Conservation (phyloP, 2,888 invertebrate species). For the Aplocera efformata region DNA sequence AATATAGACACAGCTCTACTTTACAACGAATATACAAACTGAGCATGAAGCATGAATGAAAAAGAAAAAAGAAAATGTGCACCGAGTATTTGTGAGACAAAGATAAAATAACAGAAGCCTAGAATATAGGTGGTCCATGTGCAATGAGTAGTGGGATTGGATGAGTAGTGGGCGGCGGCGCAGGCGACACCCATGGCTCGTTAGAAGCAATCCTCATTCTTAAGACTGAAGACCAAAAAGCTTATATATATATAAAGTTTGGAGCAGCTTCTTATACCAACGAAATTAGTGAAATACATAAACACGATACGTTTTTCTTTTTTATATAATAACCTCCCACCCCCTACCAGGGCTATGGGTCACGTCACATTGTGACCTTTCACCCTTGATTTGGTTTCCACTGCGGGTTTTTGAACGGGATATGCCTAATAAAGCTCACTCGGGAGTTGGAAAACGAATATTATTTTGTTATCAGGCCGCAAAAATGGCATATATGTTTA, state of each 20-base stretch:
- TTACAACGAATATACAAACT: slow-evolving; percentile 57
- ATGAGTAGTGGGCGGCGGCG: slow-evolving; percentile 52
- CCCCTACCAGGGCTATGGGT: slow-evolving; percentile 80
- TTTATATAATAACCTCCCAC: slow-evolving; percentile 53
- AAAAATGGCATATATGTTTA: slow-evolving; percentile 26
- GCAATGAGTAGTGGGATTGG: slow-evolving; percentile 54
- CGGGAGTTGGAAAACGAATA: slow-evolving; percentile 60
- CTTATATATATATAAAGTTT: slow-evolving; percentile 57
- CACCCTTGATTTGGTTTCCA: slow-evolving; percentile 92
- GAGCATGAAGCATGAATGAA: slow-evolving; percentile 62
- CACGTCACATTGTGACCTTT: slow-evolving; percentile 87
- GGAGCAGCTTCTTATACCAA: slow-evolving; percentile 48
- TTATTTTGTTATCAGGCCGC: slow-evolving; percentile 33
- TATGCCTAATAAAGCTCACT: slow-evolving; percentile 60
- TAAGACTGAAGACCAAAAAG: slow-evolving; percentile 62
- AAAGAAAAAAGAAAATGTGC: slow-evolving; percentile 52
- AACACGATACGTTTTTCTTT: slow-evolving; percentile 48
- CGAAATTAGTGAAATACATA: slow-evolving; percentile 42
- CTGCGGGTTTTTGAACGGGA: slow-evolving; percentile 82
- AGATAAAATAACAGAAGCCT: no score
- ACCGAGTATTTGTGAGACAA: slow-evolving; percentile 54
- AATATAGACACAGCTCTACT: slow-evolving; percentile 56
- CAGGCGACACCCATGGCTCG: slow-evolving; percentile 79
- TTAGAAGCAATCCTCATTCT: slow-evolving; percentile 58
- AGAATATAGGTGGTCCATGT: no score